phyloP scores from a whole-genome alignment of 2,113 vertebrate genomes.

The Holacanthus passer region DNA sequence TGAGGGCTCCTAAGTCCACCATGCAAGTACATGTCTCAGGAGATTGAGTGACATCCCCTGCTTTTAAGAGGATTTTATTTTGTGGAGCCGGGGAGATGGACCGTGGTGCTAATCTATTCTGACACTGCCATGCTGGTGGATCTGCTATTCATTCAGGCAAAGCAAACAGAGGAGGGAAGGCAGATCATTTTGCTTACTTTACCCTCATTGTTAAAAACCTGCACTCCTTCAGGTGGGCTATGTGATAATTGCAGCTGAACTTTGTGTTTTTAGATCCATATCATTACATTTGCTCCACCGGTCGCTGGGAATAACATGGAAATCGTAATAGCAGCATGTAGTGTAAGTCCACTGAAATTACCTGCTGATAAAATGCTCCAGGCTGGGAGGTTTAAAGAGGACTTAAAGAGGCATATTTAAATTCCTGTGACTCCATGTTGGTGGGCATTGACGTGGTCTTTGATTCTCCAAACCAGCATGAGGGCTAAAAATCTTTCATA shows the following conservation, averaged over 20 bases:
- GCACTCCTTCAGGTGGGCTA: conserved; percentile 53
- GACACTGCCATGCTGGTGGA: conserved; percentile 78
- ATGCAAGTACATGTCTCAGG: conserved; percentile 73
- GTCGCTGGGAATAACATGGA: conserved; percentile 20
- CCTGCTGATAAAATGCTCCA: conserved; percentile 58
- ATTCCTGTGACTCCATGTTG: conserved; percentile 66
- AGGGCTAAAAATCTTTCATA: conserved; percentile 70
- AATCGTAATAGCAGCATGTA: conserved; percentile 20
- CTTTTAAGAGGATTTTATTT: conserved; percentile 82
- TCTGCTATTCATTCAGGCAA: conserved; percentile 74
- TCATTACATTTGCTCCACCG: conserved; percentile 29
- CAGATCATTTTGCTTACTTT: conserved; percentile 60
- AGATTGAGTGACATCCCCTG: conserved; percentile 79
- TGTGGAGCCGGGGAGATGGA: conserved; percentile 73
- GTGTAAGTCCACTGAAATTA: conserved; percentile 38
- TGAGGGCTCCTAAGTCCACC: conserved; percentile 54
- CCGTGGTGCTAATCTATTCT: conserved; percentile 79
- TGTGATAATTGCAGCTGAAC: conserved; percentile 37
- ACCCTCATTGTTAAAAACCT: conserved; percentile 55
- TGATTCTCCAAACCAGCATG: conserved; percentile 75
- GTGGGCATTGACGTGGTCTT: conserved; percentile 69
- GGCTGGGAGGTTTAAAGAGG: conserved; percentile 44
- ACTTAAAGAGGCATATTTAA: conserved; percentile 60
- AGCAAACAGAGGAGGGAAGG: conserved; percentile 68
- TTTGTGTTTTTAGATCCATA: conserved; percentile 46